These are phyloP conservation scores for Apocrypta bakeri DNA, from an alignment of 1,140 invertebrate genomes.

Conservation along the genomic window DNA sequence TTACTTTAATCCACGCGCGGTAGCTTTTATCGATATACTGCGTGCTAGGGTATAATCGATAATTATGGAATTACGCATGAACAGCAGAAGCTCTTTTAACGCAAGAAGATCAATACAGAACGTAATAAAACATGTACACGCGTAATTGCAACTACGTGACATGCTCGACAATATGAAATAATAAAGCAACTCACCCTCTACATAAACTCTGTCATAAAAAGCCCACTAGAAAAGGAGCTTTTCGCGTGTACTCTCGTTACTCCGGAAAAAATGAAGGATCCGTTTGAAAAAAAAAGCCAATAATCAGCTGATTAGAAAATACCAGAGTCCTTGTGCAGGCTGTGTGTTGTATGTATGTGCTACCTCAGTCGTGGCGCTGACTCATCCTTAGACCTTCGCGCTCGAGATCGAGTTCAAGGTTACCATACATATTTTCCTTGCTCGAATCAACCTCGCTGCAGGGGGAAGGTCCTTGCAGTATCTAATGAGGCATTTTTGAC, in stretches of 20 bases:
- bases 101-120: too few relatives aligned
- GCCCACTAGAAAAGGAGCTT: too few relatives aligned
- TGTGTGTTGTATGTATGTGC: neutral
- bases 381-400: slow-evolving; percentile 23
- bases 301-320: slow-evolving; percentile 41
- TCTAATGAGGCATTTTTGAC: too few relatives aligned
- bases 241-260: neutral
- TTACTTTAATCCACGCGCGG: neutral
- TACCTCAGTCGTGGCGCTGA: neutral
- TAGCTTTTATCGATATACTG: too few relatives aligned
- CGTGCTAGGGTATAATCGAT: too few relatives aligned
- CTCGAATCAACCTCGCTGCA: neutral
- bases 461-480: too few relatives aligned
- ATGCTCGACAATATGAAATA: neutral
- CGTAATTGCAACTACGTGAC: too few relatives aligned
- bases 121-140: too few relatives aligned
- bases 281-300: neutral
- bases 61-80: too few relatives aligned
- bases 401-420: slow-evolving; percentile 21
- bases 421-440: neutral
- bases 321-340: neutral
- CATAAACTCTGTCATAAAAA: too few relatives aligned
- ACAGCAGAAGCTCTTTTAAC: too few relatives aligned
- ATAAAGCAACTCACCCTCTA: neutral
- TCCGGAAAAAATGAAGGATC: neutral